phyloP scores from a whole-genome alignment of 1,140 invertebrate genomes.

The Melitaea cinxia region DNA sequence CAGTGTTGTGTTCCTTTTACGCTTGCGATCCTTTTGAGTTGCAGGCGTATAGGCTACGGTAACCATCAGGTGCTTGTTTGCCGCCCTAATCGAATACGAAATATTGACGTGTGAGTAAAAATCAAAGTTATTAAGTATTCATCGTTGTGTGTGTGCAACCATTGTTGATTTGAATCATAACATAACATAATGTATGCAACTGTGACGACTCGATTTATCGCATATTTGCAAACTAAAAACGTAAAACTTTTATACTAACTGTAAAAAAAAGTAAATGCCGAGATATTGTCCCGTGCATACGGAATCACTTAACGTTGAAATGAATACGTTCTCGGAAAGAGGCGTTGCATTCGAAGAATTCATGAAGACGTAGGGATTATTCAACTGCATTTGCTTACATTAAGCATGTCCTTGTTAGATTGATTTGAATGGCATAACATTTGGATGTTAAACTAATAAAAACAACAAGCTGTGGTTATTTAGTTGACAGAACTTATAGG shows the following conservation, averaged over 20 bases:
- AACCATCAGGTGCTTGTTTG: too few species aligned
- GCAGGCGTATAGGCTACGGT: too few species aligned
- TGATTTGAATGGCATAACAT: conserved; percentile 4
- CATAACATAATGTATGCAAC: conserved; percentile 65
- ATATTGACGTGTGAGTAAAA: conserved; percentile 27
- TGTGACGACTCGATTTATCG: conserved; percentile 56
- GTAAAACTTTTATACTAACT: conserved; percentile 12
- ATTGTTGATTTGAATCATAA: conserved; percentile 74
- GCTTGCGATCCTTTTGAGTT: too few species aligned
- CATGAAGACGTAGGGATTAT: not conserved
- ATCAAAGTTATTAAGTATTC: conserved; percentile 50
- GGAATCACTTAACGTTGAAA: not conserved
- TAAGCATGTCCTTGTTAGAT: conserved; percentile 6
- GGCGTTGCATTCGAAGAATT: conserved; percentile 22
- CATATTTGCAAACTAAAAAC: conserved; percentile 21
- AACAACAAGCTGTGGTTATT: too few species aligned
- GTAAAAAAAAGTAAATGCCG: conserved; percentile 25
- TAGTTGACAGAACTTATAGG: too few species aligned
- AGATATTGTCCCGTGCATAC: conserved; percentile 11
- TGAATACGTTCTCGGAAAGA: conserved; percentile 27
- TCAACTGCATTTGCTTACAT: conserved; percentile 6
- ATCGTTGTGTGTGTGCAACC: conserved; percentile 49
- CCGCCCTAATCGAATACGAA: not conserved
- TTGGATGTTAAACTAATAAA: not conserved
- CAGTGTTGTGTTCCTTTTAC: too few species aligned